phyloP scores from a whole-genome alignment of 2,888 invertebrate genomes.

The Caenorhabditis angaria region DNA sequence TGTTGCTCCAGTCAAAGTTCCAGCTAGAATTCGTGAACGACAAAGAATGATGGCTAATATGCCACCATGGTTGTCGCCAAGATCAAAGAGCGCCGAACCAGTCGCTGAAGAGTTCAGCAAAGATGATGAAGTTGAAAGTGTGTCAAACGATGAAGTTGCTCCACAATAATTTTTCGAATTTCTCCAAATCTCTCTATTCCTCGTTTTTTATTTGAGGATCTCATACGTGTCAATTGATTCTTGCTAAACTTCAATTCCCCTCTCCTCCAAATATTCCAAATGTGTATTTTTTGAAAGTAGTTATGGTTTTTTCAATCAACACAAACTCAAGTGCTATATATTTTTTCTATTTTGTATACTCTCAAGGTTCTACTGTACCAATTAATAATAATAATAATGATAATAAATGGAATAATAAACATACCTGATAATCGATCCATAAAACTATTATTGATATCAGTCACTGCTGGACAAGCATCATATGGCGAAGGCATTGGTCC shows the following conservation, averaged over 20 bases:
- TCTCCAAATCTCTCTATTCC: not conserved
- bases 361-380: conserved; percentile 7
- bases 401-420: not conserved
- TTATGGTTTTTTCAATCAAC: not conserved
- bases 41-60: conserved; percentile 27
- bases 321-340: conserved; percentile 10
- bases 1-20: conserved; percentile 22
- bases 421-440: conserved; percentile 34
- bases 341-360: not conserved
- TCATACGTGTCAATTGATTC: conserved; percentile 20
- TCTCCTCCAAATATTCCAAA: not conserved
- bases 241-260: not conserved
- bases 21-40: conserved; percentile 47
- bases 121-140: conserved; percentile 53
- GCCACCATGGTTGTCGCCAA: conserved; percentile 48
- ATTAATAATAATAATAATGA: not conserved
- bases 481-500: conserved; percentile 65
- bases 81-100: conserved; percentile 17
- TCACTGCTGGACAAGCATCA: conserved; percentile 36
- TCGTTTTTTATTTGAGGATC: conserved; percentile 13
- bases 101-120: conserved; percentile 43
- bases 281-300: not conserved
- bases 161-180: not conserved
- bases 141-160: conserved; percentile 44
- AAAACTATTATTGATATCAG: conserved; percentile 22